Base-by-base conservation (phyloP, 2,888 invertebrate genomes). In the Elegia similella region DNA sequence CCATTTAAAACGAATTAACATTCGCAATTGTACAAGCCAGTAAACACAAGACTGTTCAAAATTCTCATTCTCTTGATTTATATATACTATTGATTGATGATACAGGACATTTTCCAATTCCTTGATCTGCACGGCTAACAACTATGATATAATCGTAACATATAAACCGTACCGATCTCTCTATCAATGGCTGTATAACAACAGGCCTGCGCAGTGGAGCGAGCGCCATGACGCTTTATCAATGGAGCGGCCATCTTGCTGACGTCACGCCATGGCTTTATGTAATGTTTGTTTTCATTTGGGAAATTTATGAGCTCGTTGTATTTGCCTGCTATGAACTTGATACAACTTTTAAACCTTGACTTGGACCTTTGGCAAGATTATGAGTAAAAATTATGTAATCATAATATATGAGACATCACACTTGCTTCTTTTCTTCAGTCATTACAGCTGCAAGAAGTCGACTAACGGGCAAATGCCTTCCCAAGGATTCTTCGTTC, bases 171-270 rank as follows among this genome's bases (percentile, higher is more conserved):
- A 60, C 57, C 59, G 58, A 59, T 68, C 70, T 66, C 76, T 78
- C 78, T 87, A 86, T 89, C 89, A 90, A 90, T 89, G 89, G 82
- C 65, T 73, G 80, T 84, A 83, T 84, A 83, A 64, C 59, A 64
- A 58, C 70, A 62, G 60, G 71, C 76, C 68, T 77, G 83, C 86
- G 84, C 84, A 67, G 52, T 65, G 62, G 62, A 62, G 60, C 65
- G 72, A 65, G 67, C 72, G 74, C 78, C 78, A 73, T 76, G 73
- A 74, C 76, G 69, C 67, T 78, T 84, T 83, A 86, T 90, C 89
- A 90, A 90, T 90, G 90, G 81, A 71, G 56, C 66, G 59, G 82
- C 88, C 87, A 86, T 86, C 75, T 84, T 85, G 79, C 68, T 89
- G 88, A 90, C 90, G 89, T 90, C 89, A 90, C 67, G 75, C 58